Evolutionary conservation across 1,140 invertebrate species (phyloP), one percentile per base, ranked within the genome.

Genomic region (Drosophila serrata): DNA sequence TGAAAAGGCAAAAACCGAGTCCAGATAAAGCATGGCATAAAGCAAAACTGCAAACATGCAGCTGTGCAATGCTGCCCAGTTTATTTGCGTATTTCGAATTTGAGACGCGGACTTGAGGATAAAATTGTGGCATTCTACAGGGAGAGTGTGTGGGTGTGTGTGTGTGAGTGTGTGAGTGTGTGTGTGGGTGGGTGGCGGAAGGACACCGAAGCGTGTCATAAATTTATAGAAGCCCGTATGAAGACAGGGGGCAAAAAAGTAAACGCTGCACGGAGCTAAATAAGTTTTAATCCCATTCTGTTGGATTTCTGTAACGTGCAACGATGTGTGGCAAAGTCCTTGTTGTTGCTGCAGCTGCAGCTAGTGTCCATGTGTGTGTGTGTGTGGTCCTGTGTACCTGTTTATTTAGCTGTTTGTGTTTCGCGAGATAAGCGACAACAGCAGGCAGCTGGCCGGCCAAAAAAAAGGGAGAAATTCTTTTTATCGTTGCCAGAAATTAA

Each of bases 201-300:
- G 79, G 61, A 80, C 58, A 42, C 61, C 35, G 45, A 65, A 49
- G 39, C 42, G 61, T 45, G 53, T 72, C 79, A 75, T 79, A 78
- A 88, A 87, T 87, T 88, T 74, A 80, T 90, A 59, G 62, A 70
- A 63, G 53, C 60, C 62, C 62, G 33, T 53, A 62, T 43, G 46
- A 33, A 27, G 17, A 60, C 53, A n/a, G 33, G 46, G 8, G 13
- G 37, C n/a, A 56, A 72, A 39, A 68, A 63, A 75, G 24, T 40
- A 57, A 58, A 75, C 53, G 65, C 43, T 55, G 37, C 57, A 60
- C 46, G 63, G 60, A 76, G 80, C 76, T 88, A 80, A 88, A 87
- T 80, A 88, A 84, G 67, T 87, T 88, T 87, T 87, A 87, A 87
- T 87, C 80, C 84, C 59, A 88, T 88, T 82, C 77, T 70, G 82